A percentile compares a stretch with the other conserved stretches of the same genome.
Conservation (phyloP, 1,140 invertebrate genomes). For the Zaprionus ornatus region DNA sequence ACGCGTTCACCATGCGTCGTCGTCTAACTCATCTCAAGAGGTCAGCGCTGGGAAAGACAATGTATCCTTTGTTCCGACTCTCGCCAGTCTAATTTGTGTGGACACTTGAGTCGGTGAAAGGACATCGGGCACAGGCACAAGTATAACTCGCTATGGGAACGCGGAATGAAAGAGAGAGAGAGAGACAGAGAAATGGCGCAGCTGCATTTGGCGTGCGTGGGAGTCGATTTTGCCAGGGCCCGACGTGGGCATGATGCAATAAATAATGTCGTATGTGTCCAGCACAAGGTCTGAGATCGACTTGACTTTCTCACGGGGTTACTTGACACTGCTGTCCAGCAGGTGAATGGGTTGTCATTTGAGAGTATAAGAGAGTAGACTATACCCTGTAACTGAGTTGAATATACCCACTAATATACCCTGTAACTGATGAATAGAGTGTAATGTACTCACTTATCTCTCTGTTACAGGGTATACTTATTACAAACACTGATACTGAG, state of each 20-base stretch:
- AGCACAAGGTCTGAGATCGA: not conserved
- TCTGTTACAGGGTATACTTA: too few species aligned
- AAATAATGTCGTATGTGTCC: conserved; percentile 29
- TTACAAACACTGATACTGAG: accelerated
- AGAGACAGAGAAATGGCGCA: conserved; percentile 33
- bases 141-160: not conserved
- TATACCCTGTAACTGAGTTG: not conserved
- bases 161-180: conserved; percentile 1
- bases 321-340: not conserved
- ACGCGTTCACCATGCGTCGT: conserved; percentile 72
- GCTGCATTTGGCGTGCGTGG: conserved; percentile 75
- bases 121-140: conserved; percentile 16
- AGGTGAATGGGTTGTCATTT: not conserved
- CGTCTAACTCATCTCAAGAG: conserved; percentile 61
- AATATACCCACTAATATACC: too few species aligned
- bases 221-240: conserved; percentile 61
- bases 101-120: conserved; percentile 72
- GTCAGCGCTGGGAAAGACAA: conserved; percentile 68
- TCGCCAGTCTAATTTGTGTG: conserved; percentile 68
- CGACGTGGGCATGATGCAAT: conserved; percentile 46
- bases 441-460: too few species aligned
- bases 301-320: not conserved
- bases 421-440: not conserved
- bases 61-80: conserved; percentile 33
- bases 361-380: not conserved